Evolutionary conservation across 1,140 invertebrate genomes (phyloP).

Genomic region (Apis cerana): DNA sequence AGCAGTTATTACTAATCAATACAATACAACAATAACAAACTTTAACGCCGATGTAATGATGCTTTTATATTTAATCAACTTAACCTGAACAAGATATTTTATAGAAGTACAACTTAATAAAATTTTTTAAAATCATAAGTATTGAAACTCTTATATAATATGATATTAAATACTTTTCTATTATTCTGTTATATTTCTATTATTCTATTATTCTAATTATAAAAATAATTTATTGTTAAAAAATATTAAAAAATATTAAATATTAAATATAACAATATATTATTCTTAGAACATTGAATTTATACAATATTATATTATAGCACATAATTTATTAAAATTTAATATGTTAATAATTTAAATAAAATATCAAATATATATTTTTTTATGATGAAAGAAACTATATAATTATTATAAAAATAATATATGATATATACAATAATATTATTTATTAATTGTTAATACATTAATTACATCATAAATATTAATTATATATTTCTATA

Average conservation of each 20-base stretch:
- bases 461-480: neutral
- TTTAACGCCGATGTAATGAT: constrained; percentile 64
- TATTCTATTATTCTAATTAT: too few species aligned
- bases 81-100: constrained; percentile 10
- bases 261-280: neutral
- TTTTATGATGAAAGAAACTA: neutral
- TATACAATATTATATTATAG: neutral
- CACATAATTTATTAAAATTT: neutral
- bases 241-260: neutral
- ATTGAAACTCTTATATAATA: too few species aligned
- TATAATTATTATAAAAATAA: neutral
- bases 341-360: neutral
- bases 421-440: neutral
- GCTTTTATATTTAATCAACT: constrained; percentile 39
- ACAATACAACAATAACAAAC: constrained; percentile 61
- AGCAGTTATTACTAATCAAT: constrained; percentile 62
- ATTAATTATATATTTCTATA: neutral
- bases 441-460: neutral
- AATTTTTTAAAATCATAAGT: neutral
- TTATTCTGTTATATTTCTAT: too few species aligned
- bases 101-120: neutral
- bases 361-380: neutral
- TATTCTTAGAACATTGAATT: neutral
- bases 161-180: too few species aligned
- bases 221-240: neutral